These are phyloP conservation scores for Papilio elwesi DNA, from an alignment of 2,888 invertebrate species.

Conservation along the genomic window DNA sequence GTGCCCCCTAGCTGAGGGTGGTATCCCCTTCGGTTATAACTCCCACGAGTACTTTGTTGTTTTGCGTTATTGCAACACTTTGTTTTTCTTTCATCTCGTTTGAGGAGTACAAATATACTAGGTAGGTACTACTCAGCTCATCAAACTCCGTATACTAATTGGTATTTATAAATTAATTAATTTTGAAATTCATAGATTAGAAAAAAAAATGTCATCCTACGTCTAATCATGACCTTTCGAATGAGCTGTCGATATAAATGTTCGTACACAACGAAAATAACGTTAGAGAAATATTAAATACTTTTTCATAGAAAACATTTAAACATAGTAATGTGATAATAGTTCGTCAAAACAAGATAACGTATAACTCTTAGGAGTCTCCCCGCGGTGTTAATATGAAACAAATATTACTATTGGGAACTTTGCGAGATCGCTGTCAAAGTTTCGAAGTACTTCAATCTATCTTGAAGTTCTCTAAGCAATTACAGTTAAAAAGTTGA, in stretches of 20 bases:
- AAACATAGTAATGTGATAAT: background rate
- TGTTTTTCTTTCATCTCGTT: slow-evolving; percentile 78
- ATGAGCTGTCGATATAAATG: background rate
- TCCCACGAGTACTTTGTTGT: slow-evolving; percentile 75
- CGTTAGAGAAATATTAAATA: slow-evolving; percentile 53
- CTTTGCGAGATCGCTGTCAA: slow-evolving; percentile 58
- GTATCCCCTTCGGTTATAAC: slow-evolving; percentile 55
- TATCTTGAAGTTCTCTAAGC: slow-evolving; percentile 74
- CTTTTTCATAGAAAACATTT: background rate
- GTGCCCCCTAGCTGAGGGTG: slow-evolving; percentile 49
- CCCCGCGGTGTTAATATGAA: slow-evolving; percentile 8
- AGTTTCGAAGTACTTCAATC: slow-evolving; percentile 72
- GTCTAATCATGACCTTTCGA: background rate
- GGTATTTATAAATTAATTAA: too few relatives aligned
- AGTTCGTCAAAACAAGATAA: background rate
- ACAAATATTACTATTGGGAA: slow-evolving; percentile 59
- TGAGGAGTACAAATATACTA: slow-evolving; percentile 55
- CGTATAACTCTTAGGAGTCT: background rate
- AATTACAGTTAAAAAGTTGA: slow-evolving; percentile 83
- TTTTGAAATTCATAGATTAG: too few relatives aligned
- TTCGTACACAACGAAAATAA: background rate
- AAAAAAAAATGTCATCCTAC: background rate
- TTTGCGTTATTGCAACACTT: slow-evolving; percentile 79
- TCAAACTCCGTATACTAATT: too few relatives aligned
- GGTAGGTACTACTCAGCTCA: too few relatives aligned